These are phyloP conservation scores for Syngnathus acus DNA, from an alignment of 2,797 vertebrate genomes.

Conservation along the genomic window DNA sequence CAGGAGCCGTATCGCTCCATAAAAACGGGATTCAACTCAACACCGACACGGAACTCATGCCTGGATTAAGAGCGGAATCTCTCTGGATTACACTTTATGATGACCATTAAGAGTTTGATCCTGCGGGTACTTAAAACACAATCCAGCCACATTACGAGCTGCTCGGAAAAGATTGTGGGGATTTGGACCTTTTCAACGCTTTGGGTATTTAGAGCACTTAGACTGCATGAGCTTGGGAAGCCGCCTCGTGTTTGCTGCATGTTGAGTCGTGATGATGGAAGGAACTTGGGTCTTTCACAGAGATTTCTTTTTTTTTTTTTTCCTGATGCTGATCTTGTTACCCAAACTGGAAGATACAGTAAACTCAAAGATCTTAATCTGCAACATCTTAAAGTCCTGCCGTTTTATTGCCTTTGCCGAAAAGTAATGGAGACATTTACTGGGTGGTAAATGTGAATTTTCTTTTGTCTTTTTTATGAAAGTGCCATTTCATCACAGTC, in stretches of 20 bases:
- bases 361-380: slow-evolving; percentile 20
- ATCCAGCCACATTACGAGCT: slow-evolving; percentile 53
- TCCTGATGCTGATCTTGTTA: slow-evolving; percentile 57
- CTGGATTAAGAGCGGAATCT: slow-evolving; percentile 61
- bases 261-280: slow-evolving; percentile 40
- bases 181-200: slow-evolving; percentile 60
- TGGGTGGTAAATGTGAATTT: not conserved
- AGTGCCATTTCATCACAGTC: not conserved
- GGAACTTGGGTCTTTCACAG: slow-evolving; percentile 46
- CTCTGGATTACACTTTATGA: slow-evolving; percentile 64
- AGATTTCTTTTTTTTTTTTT: slow-evolving; percentile 56
- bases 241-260: slow-evolving; percentile 19
- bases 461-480: not conserved
- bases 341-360: slow-evolving; percentile 51
- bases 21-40: slow-evolving; percentile 47
- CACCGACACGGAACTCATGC: slow-evolving; percentile 47
- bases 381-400: slow-evolving; percentile 18
- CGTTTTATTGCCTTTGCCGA: not conserved
- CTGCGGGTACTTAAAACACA: slow-evolving; percentile 57
- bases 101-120: slow-evolving; percentile 68
- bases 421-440: not conserved
- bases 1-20: slow-evolving; percentile 28
- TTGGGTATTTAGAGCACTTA: slow-evolving; percentile 58
- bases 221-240: slow-evolving; percentile 28
- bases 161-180: slow-evolving; percentile 59